These are phyloP conservation scores for Semicossyphus pulcher DNA, from an alignment of 2,113 vertebrate species.

Conservation along the genomic window DNA sequence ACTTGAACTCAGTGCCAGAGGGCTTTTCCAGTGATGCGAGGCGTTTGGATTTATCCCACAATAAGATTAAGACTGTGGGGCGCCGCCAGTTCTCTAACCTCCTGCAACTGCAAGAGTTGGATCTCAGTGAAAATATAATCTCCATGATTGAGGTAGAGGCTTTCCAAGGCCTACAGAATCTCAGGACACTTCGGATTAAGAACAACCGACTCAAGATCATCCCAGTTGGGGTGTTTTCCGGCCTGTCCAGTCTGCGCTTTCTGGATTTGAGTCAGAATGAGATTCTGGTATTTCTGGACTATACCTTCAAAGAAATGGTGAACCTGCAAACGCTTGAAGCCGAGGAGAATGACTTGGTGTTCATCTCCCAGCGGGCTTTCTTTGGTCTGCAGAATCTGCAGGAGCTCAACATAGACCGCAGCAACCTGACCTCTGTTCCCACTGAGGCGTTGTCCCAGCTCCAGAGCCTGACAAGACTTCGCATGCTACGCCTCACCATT, in stretches of 20 bases:
- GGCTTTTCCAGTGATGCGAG: conserved; percentile 82
- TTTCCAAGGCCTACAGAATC: conserved; percentile 85
- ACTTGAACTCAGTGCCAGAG: conserved; percentile 84
- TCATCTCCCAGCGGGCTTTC: conserved; percentile 89
- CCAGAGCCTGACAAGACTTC: conserved; percentile 79
- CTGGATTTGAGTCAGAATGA: conserved; percentile 91
- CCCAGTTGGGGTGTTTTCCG: conserved; percentile 87
- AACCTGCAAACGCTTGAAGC: conserved; percentile 84
- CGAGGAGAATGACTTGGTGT: conserved; percentile 88
- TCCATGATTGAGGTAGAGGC: conserved; percentile 90
- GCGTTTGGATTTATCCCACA: conserved; percentile 87
- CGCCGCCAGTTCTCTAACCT: conserved; percentile 86
- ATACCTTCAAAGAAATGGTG: conserved; percentile 86
- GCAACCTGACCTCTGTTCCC: conserved; percentile 89
- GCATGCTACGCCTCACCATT: conserved; percentile 84
- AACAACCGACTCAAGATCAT: conserved; percentile 89
- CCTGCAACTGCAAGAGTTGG: conserved; percentile 85
- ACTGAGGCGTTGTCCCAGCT: conserved; percentile 87
- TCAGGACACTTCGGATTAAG: conserved; percentile 82
- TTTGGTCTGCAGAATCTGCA: conserved; percentile 82
- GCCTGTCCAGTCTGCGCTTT: conserved; percentile 82
- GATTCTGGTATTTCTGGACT: conserved; percentile 91
- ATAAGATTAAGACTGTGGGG: conserved; percentile 86
- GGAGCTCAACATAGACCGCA: conserved; percentile 87
- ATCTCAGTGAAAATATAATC: conserved; percentile 89